These are phyloP conservation scores for Engraulis encrasicolus DNA, from an alignment of 2,113 vertebrate genomes.

Conservation along the genomic window DNA sequence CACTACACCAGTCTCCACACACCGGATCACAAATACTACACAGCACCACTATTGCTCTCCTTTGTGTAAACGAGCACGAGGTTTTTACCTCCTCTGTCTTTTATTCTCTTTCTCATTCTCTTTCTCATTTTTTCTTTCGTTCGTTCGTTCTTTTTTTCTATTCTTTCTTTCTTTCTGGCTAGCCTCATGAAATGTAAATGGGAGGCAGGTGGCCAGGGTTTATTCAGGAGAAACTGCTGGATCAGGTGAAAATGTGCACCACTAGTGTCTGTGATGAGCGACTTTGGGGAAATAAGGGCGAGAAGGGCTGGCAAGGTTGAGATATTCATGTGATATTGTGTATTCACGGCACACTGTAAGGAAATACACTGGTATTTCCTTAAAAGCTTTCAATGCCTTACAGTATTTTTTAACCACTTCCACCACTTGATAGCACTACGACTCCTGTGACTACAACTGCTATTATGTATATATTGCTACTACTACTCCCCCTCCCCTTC, in stretches of 20 bases:
- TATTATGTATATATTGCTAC: too few relatives aligned
- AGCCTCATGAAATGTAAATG: neutral
- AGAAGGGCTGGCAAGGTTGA: neutral
- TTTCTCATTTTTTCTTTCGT: neutral
- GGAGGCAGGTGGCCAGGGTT: neutral
- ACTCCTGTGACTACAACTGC: too few relatives aligned
- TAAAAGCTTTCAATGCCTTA: too few relatives aligned
- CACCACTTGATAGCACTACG: too few relatives aligned
- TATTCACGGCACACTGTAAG: too few relatives aligned
- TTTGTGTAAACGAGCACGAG: neutral
- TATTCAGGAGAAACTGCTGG: conserved; percentile 2
- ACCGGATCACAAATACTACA: neutral
- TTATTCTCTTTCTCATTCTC: neutral
- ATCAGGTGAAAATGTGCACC: neutral
- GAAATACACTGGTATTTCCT: too few relatives aligned
- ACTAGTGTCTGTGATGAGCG: neutral
- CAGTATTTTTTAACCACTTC: too few relatives aligned
- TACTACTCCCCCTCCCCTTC: too few relatives aligned
- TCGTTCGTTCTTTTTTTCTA: neutral
- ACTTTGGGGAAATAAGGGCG: neutral
- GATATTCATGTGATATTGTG: too few relatives aligned
- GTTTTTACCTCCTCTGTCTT: too few relatives aligned
- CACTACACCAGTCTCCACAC: neutral
- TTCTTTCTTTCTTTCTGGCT: neutral
- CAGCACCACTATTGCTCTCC: neutral